A percentile compares a stretch with the other conserved stretches of the same genome.
phyloP scores from a whole-genome alignment of 2,797 vertebrate genomes.

The Sebastes vulpes region DNA sequence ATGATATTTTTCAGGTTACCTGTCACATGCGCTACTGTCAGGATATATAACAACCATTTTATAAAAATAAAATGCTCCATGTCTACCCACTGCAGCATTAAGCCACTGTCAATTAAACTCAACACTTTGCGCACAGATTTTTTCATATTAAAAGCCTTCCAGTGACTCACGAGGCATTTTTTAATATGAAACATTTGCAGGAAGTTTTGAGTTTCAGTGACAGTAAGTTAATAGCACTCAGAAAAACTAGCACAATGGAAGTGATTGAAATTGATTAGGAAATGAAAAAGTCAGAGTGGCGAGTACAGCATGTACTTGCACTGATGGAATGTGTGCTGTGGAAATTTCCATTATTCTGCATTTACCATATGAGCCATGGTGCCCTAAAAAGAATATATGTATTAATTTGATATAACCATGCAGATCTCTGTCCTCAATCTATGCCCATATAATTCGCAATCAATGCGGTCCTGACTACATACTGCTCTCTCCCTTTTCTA shows the following conservation, averaged over 20 bases:
- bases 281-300: neutral
- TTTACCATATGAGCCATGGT: neutral
- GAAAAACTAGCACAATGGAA: neutral
- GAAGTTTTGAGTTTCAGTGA: neutral
- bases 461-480: conserved; percentile 1
- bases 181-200: neutral
- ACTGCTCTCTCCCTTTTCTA: conserved; percentile 2
- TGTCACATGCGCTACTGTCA: too few species aligned
- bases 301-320: neutral
- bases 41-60: too few species aligned
- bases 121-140: neutral
- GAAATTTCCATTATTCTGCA: neutral
- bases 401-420: conserved; percentile 1
- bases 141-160: neutral
- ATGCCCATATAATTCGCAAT: neutral
- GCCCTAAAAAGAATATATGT: neutral
- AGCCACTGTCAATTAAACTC: neutral
- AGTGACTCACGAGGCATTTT: neutral
- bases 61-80: too few species aligned
- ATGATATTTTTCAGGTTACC: too few species aligned
- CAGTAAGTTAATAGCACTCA: neutral
- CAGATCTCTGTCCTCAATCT: neutral
- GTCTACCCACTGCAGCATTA: neutral
- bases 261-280: neutral
- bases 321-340: neutral